A percentile compares a stretch with the other conserved stretches of the same genome.
phyloP scores from a whole-genome alignment of 2,888 invertebrate genomes.

The Apodemia duryi region DNA sequence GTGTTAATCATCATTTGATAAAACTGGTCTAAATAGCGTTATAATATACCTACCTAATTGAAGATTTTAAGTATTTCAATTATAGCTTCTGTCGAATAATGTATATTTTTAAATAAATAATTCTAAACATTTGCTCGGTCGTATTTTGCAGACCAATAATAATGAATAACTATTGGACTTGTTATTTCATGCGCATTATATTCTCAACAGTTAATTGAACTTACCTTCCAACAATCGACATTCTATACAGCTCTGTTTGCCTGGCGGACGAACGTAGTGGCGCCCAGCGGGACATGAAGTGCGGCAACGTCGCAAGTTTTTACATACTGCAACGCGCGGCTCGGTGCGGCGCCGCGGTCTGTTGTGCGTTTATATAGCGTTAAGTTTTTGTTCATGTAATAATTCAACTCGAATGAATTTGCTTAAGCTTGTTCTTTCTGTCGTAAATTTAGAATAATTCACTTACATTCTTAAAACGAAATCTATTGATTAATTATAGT shows the following conservation, averaged over 20 bases:
- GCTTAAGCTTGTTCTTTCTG: not conserved
- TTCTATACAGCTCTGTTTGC: constrained; percentile 47
- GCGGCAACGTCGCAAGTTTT: constrained; percentile 53
- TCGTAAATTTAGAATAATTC: not conserved
- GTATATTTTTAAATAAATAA: not conserved
- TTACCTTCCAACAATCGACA: constrained; percentile 32
- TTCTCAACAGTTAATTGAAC: constrained; percentile 35
- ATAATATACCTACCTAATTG: not conserved
- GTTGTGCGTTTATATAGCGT: constrained; percentile 7
- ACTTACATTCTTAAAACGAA: too few relatives aligned
- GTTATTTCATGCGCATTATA: constrained; percentile 20
- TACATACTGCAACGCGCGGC: constrained; percentile 32
- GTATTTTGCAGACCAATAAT: not conserved
- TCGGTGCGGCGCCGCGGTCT: constrained; percentile 4
- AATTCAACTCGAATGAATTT: constrained; percentile 1
- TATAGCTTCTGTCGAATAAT: too few relatives aligned
- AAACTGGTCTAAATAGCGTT: not conserved
- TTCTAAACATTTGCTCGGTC: not conserved
- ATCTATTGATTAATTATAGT: too few relatives aligned
- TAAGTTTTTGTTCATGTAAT: constrained; percentile 2
- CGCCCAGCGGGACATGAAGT: constrained; percentile 47
- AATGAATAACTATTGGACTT: not conserved
- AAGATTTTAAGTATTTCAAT: too few relatives aligned
- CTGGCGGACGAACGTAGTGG: constrained; percentile 50
- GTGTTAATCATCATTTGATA: too few relatives aligned